Evolutionary conservation across 2,113 vertebrate genomes (phyloP).

Genomic region (Formicarius rufipectus): DNA sequence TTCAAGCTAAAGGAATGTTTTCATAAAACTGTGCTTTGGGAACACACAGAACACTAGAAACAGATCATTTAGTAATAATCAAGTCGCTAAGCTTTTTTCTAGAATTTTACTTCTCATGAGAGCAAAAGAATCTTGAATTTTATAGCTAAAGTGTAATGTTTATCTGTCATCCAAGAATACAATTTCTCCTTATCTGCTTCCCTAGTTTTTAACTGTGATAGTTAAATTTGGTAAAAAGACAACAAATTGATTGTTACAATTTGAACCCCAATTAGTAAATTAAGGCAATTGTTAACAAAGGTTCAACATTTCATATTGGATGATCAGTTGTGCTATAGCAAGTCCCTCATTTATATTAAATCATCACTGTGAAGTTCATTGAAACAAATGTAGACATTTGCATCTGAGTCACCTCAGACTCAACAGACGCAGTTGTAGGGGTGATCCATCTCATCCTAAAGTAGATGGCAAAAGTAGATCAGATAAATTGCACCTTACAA

Average conservation of each 20-base stretch:
- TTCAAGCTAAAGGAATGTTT: conserved; percentile 1
- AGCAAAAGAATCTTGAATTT: neutral
- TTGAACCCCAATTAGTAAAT: neutral
- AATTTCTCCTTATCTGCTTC: neutral
- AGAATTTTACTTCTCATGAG: neutral
- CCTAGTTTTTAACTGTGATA: neutral
- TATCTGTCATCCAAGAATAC: neutral
- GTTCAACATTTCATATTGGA: neutral
- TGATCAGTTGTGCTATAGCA: neutral
- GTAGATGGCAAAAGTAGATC: neutral
- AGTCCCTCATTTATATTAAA: neutral
- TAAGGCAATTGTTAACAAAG: neutral
- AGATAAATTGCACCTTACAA: neutral
- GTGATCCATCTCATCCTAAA: neutral
- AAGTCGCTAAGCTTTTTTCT: neutral
- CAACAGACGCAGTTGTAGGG: neutral
- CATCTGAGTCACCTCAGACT: neutral
- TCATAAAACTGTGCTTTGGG: neutral
- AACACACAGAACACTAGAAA: neutral
- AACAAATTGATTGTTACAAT: neutral
- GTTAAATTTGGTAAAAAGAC: neutral
- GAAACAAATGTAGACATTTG: neutral
- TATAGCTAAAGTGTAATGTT: neutral
- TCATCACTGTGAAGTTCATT: neutral
- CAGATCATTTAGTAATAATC: neutral